Base-by-base conservation (phyloP, 2,113 vertebrate species). In the Vombatus ursinus region DNA sequence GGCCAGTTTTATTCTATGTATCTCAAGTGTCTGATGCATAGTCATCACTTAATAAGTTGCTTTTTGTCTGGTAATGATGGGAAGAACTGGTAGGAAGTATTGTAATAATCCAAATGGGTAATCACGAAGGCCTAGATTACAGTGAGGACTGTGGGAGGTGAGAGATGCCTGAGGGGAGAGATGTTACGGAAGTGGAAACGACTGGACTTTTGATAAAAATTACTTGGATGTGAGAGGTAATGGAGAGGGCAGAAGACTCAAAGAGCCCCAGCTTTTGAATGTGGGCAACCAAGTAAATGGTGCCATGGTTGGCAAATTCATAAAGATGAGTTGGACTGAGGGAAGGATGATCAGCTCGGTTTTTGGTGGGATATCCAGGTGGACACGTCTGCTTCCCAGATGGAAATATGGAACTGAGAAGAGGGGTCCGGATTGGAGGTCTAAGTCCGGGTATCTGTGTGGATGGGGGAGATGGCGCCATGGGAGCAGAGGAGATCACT, bases 391-490 rank as follows among this genome's bases (percentile, higher is more conserved):
- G 31, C 14, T 77, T n/a, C 14, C 4, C 37, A 19, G 37, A 3
- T n/a, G 61, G 61, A 77, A 68, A 61, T 28, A 12, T 68, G 61
- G 31, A 16, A 37, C 37, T 77, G 68, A 44, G 68, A 44, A 84
- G n/a, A 44, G 16, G 37, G 37, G 68, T n/a, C 68, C n/a, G 16
- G 37, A 7, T 37, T 77, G 6, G 68, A n/a, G 19, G 37, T 1
- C 28, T 19, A 14, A n/a, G 37, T 37, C 31, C 6, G 61, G 12
- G 37, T 84, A 19, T 44, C n/a, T n/a, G 31, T 19, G 19, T 37
- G 22, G 37, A 19, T 0, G 4, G 2, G 68, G n/a, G 0, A 19
- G 3, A 10, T 22, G 37, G n/a, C 5, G 6, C 37, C 37, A 5
- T 44, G n/a, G n/a, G 19, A 84, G 7, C n/a, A 84, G 37, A 19